phyloP scores from a whole-genome alignment of 2,113 vertebrate species.

The Triplophysa tibetana region DNA sequence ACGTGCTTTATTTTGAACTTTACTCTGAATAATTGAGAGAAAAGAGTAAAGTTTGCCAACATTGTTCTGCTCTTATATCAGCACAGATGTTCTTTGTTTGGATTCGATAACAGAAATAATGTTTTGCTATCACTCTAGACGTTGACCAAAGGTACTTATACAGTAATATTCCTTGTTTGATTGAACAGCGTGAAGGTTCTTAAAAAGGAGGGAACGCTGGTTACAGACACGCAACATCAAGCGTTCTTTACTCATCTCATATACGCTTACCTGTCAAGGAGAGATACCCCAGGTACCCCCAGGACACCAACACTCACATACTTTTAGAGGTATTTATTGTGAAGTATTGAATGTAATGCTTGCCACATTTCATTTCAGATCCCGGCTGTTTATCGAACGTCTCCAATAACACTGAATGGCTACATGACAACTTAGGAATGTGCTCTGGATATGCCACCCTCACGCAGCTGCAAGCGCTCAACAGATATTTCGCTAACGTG shows the following conservation, averaged over 20 bases:
- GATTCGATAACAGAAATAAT: not conserved
- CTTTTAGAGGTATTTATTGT: not conserved
- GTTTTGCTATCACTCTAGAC: not conserved
- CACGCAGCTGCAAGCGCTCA: no score
- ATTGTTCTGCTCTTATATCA: no score
- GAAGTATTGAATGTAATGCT: not conserved
- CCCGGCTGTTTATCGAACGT: conserved; percentile 28
- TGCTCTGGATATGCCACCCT: no score
- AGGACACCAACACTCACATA: not conserved
- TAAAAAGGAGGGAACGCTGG: not conserved
- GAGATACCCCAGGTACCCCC: conserved; percentile 17
- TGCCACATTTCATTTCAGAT: conserved; percentile 6
- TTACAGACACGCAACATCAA: conserved; percentile 4
- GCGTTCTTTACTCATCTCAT: conserved; percentile 17
- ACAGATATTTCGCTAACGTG: not conserved
- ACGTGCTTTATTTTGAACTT: no score
- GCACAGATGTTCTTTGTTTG: not conserved
- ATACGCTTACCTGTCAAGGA: conserved; percentile 16
- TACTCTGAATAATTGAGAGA: no score
- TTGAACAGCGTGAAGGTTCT: conserved; percentile 11
- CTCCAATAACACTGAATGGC: not conserved
- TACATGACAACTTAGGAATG: conserved; percentile 3
- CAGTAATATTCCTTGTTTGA: not conserved
- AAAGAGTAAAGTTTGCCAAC: no score
- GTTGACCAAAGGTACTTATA: not conserved